Evolutionary conservation across 2,888 invertebrate species (phyloP), one percentile per base, ranked within the genome.

Genomic region (Melanophora roralis): DNA sequence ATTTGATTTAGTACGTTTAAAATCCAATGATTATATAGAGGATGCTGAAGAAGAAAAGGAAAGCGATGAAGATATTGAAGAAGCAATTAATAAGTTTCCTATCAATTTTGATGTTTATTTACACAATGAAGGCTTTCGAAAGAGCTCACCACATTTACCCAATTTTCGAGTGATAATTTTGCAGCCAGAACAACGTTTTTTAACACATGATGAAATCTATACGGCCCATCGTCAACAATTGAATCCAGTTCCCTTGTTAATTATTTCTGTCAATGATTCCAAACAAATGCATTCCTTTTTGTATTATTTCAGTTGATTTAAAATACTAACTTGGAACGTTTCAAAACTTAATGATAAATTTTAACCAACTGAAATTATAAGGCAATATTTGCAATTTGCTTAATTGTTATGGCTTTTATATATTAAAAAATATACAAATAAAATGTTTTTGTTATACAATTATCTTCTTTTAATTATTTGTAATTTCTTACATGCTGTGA

Each of bases 211-310:
- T 23, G 85, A 87, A 64, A 85, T 89, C 34, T 81, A 82, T 4
- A 73, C 82, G 8, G 85, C 85, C 11, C 85, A 86, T 64, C 78
- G 83, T 3, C 83, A 84, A 51, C 86, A 86, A 60, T 45, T 82
- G 2, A 82, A 83, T 36, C 81, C 82, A 4, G 85, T 84, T 3
- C 88, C 89, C 1, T 64, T 89, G 59, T 82, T 89, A 9, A 80
- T 89, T 43, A 81, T 87, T n/a, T 86, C 88, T n/a, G 84, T 89
- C 11, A 88, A 88, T 82, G 88, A 88, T 57, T 88, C 89, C 1
- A 89, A 89, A 67, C 88, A 89, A 74, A 86, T 89, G 72, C 89
- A 89, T 69, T 88, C 88, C 11, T 89, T 89, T 84, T 72, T 89
- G 23, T 89, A 89, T 82, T 84, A 86, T 85, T 87, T 88, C 67